Conservation (phyloP, 2,888 invertebrate species). For the Nephrotoma guestfalica region DNA sequence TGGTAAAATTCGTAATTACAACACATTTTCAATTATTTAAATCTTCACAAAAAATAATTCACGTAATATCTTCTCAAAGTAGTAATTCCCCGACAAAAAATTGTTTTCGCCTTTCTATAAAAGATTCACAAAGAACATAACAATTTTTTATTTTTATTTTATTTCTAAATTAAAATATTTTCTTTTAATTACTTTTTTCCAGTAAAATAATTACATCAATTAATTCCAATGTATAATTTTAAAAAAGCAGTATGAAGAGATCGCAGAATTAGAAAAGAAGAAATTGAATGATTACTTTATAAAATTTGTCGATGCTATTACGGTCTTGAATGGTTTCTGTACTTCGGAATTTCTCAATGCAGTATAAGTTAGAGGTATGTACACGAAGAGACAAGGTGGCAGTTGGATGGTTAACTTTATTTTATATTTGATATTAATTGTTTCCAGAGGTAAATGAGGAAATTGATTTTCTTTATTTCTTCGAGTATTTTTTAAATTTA, state of each 20-base stretch:
- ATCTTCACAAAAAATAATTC: too few species aligned
- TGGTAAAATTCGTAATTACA: too few species aligned
- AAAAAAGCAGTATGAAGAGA: background rate
- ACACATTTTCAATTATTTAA: too few species aligned
- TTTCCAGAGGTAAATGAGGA: conserved; percentile 6
- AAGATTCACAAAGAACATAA: background rate
- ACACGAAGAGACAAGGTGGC: background rate
- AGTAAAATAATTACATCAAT: background rate
- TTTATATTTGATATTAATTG: background rate
- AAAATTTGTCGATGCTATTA: background rate
- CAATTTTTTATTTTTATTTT: background rate
- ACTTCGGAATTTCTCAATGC: background rate
- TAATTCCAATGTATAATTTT: background rate
- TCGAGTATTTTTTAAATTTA: background rate
- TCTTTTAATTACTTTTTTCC: background rate
- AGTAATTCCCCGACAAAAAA: background rate
- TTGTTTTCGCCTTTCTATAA: background rate
- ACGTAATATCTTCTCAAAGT: background rate
- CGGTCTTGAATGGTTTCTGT: background rate
- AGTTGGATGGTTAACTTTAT: background rate
- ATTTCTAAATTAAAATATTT: background rate
- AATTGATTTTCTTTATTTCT: background rate
- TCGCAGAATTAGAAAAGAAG: background rate
- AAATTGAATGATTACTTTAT: background rate
- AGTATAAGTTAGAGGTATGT: background rate